Base-by-base conservation (phyloP, 2,113 vertebrate species). In the Cathartes aura region DNA sequence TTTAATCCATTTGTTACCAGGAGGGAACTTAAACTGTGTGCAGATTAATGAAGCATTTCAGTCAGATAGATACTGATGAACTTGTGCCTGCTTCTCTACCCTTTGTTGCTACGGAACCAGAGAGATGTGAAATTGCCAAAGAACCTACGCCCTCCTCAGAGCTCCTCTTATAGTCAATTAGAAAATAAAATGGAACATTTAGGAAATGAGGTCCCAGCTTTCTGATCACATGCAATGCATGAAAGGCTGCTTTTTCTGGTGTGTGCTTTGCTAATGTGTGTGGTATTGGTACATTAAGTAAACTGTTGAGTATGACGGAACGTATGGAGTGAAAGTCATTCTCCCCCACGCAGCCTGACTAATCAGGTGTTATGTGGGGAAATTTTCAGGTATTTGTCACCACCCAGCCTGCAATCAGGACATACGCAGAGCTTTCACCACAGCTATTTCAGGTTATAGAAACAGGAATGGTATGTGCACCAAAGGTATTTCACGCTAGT, bases 21-120 rank as follows among this genome's bases (percentile, higher is more conserved):
- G 79, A 83, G 48, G 83, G 60, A 89, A 76, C 47, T 89, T 94
- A 89, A 86, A 50, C 71, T 50, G 59, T 80, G 67, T 82, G 26
- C 40, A 56, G 90, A 87, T 80, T 97, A 96, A 95, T 96, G 59
- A 95, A 93, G 82, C 52, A 40, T 89, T 97, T 94, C 56, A 90
- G 50, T 87, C 64, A 82, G 63, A 84, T 87, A 78, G 62, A 84
- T 82, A 67, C 40, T 82, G 62, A 94, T 82, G 62, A 98, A 87
- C 53, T 76, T 89, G 52, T 62, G 32, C 50, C 22, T 82, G 40
- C 62, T 72, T 97, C 80, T 91, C 48, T 96, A 78, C 34, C 42
- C n/a, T 82, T 96, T 78, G 75, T 89, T 95, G 60, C 85, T 95
- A 66, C 0, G 13, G 79, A 96, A 93, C 42, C 78, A 96, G 58